Base-by-base conservation (phyloP, 2,888 invertebrate species). In the Axea sp. region DNA sequence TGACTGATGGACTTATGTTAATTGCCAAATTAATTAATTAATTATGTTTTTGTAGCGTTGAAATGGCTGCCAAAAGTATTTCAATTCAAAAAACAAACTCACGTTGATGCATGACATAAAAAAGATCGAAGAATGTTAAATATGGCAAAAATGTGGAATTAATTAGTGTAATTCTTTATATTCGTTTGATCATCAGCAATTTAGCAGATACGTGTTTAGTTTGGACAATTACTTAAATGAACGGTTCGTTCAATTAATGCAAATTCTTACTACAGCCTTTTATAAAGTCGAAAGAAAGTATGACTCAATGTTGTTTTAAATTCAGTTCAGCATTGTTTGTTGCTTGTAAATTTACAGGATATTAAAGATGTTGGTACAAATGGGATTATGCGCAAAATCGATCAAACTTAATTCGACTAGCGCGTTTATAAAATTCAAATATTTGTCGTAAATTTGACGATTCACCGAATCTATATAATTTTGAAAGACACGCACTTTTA, bases 211-310 rank as follows among this genome's bases (percentile, higher is more conserved):
- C 43, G 8, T 33, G 22, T 9, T 22, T 53, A 33, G 15, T 64
- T 51, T 17, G 64, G 43, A 41, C 51, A 53, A 53, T 64, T 51
- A 64, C 64, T 53, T 35, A 43, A 51, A 53, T 43, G 51, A 64
- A 24, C 24, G 35, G 19, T 39, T 24, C 47, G 28, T 33, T 35
- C 43, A 51, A 51, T 64, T 64, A 53, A 64, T 53, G 51, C 64
- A 64, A 64, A 64, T 53, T 64, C 33, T 53, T 49, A 8, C 17
- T 30, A 14, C 30, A 19, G 5, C 4, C 4, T 9, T 47, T 12
- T n/a, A 31, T 31, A 3, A 11, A 31, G 14, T 7, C 3, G 1
- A 7, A 17, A 22, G 45, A 59, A 24, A 35, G 35, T 19, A 12
- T 39, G 45, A 59, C 11, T 45, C 17, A 31, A 12, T 19, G 24